These are phyloP conservation scores for Melanotaenia pygmaea DNA, from an alignment of 2,797 vertebrate genomes.

Conservation along the genomic window DNA sequence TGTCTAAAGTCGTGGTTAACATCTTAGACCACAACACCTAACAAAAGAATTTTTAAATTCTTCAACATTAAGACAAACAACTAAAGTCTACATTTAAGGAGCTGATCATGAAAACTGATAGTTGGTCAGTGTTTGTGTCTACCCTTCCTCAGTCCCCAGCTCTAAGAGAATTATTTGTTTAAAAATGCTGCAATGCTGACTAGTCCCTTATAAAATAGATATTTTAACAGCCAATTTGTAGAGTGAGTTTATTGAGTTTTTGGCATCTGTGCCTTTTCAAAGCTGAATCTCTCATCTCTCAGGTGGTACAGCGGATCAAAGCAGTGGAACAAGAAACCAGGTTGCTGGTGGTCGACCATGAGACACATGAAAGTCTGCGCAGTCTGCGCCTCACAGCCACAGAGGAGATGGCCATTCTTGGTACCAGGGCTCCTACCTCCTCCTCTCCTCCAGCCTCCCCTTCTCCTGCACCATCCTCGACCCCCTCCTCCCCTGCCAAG, in stretches of 20 bases:
- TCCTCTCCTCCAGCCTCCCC: conserved; percentile 34
- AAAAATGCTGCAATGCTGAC: neutral
- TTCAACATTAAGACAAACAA: neutral
- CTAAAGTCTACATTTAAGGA: neutral
- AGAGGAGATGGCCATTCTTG: conserved; percentile 86
- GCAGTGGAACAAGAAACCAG: conserved; percentile 88
- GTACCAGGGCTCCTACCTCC: conserved; percentile 43
- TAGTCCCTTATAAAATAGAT: neutral
- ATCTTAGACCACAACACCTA: neutral
- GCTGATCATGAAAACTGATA: neutral
- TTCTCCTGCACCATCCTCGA: conserved; percentile 35
- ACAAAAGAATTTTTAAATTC: neutral
- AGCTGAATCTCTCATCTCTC: conserved; percentile 7
- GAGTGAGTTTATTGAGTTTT: neutral
- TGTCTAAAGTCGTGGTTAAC: neutral
- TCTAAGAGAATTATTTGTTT: neutral
- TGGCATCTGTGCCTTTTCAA: neutral
- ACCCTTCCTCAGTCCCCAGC: neutral
- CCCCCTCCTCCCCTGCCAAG: conserved; percentile 66
- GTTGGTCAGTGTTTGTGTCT: neutral
- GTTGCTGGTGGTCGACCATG: conserved; percentile 92
- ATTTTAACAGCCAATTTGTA: neutral
- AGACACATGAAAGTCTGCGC: conserved; percentile 89
- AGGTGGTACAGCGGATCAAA: conserved; percentile 98
- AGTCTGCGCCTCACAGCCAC: conserved; percentile 89